These are phyloP conservation scores for Pardalotus punctatus DNA, from an alignment of 2,113 vertebrate species.

Conservation along the genomic window DNA sequence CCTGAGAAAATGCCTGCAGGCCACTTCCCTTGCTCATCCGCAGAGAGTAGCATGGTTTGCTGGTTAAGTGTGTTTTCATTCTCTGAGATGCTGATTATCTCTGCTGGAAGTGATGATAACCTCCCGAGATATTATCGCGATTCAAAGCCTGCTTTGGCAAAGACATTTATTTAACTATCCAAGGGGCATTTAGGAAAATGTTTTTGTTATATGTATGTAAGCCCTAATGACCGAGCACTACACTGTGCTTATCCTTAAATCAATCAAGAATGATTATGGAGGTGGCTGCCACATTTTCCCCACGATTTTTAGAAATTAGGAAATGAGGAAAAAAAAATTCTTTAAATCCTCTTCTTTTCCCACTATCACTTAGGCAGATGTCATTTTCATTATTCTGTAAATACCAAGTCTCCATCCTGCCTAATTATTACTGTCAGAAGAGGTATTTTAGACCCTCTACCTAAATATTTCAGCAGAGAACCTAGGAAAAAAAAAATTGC, in stretches of 20 bases:
- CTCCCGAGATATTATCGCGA: neutral
- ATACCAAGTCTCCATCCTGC: neutral
- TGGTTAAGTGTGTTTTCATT: neutral
- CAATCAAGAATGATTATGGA: neutral
- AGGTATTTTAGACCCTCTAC: neutral
- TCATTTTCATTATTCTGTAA: neutral
- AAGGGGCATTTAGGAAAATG: neutral
- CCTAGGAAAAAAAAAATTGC: neutral
- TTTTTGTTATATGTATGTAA: neutral
- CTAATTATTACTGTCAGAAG: neutral
- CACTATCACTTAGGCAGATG: neutral
- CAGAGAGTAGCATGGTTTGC: neutral
- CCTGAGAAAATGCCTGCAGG: neutral
- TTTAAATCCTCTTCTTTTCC: neutral
- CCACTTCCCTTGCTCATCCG: neutral
- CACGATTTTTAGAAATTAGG: neutral
- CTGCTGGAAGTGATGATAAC: neutral
- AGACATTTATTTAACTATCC: neutral
- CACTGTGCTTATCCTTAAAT: neutral
- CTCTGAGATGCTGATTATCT: neutral
- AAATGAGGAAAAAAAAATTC: neutral
- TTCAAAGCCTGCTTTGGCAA: neutral
- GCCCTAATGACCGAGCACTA: neutral
- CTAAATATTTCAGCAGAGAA: neutral
- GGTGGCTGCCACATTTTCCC: neutral